phyloP scores from a whole-genome alignment of 2,797 vertebrate species.

The Otolemur crassicaudatus region DNA sequence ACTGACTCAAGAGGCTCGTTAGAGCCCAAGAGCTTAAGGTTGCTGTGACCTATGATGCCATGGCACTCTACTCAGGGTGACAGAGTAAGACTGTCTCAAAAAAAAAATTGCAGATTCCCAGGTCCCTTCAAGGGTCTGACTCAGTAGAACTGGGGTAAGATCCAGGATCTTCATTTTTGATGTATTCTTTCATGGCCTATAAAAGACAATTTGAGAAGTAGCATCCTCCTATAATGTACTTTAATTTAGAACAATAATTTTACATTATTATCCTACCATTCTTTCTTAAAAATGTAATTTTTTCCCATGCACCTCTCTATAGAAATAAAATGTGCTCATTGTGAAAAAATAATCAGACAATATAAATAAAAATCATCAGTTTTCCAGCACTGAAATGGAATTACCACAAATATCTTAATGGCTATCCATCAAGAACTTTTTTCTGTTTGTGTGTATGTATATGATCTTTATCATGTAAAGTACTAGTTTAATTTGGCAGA shows the following conservation, averaged over 20 bases:
- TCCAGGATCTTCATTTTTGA: not conserved
- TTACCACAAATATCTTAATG: slow-evolving; percentile 10
- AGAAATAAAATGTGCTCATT: not conserved
- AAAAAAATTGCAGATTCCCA: not conserved
- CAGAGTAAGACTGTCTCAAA: no score
- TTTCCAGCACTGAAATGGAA: slow-evolving; percentile 9
- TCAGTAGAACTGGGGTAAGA: not conserved
- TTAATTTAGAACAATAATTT: not conserved
- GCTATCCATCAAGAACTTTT: not conserved
- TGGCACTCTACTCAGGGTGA: no score
- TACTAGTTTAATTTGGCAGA: not conserved
- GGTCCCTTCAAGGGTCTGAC: not conserved
- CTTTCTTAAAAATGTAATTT: not conserved
- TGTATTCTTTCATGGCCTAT: not conserved
- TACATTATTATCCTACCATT: not conserved
- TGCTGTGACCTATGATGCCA: no score
- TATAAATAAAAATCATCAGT: not conserved
- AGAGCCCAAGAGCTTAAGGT: no score
- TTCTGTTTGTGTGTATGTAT: not conserved
- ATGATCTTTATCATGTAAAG: slow-evolving; percentile 12
- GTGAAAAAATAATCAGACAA: not conserved
- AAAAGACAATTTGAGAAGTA: not conserved
- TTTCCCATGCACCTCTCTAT: not conserved
- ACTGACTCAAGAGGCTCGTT: no score
- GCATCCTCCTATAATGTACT: not conserved